Percentiles rank a stretch among this genome's conserved stretches.
These are phyloP conservation scores for Dynastes hyllus DNA, from an alignment of 2,888 invertebrate species.

Conservation along the genomic window DNA sequence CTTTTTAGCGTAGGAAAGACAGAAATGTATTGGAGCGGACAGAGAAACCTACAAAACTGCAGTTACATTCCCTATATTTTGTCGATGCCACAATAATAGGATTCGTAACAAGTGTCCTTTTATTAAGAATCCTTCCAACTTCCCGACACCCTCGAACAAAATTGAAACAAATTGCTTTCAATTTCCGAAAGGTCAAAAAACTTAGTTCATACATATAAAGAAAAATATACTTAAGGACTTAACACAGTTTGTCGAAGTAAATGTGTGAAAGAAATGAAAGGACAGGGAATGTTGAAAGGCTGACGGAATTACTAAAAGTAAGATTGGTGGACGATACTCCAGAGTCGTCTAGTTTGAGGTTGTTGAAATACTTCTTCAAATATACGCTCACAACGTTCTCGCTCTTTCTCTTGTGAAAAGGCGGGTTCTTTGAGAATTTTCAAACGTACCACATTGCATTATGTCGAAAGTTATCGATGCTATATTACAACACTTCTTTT, in stretches of 20 bases:
- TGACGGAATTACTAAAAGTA: slow-evolving; percentile 61
- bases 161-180: slow-evolving; percentile 44
- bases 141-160: slow-evolving; percentile 3
- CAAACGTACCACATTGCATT: slow-evolving; percentile 46
- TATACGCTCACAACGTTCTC: slow-evolving; percentile 21
- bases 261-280: slow-evolving; percentile 59
- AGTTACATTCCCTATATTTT: background rate
- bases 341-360: slow-evolving; percentile 55
- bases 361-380: slow-evolving; percentile 52
- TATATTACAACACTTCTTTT: slow-evolving; percentile 20
- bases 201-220: slow-evolving; percentile 48
- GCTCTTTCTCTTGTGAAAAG: slow-evolving; percentile 7
- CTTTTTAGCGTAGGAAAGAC: too few species aligned
- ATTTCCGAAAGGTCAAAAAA: slow-evolving; percentile 39
- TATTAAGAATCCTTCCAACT: background rate
- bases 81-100: background rate
- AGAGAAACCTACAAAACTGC: background rate
- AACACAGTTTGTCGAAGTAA: slow-evolving; percentile 48
- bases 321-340: slow-evolving; percentile 60
- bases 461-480: slow-evolving; percentile 44
- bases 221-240: slow-evolving; percentile 51
- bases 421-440: slow-evolving; percentile 48
- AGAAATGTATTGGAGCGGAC: too few species aligned
- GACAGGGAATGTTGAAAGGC: slow-evolving; percentile 59
- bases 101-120: slow-evolving; percentile 6